These are phyloP conservation scores for Pseudococcus viburni DNA, from an alignment of 2,888 invertebrate species.

Conservation along the genomic window DNA sequence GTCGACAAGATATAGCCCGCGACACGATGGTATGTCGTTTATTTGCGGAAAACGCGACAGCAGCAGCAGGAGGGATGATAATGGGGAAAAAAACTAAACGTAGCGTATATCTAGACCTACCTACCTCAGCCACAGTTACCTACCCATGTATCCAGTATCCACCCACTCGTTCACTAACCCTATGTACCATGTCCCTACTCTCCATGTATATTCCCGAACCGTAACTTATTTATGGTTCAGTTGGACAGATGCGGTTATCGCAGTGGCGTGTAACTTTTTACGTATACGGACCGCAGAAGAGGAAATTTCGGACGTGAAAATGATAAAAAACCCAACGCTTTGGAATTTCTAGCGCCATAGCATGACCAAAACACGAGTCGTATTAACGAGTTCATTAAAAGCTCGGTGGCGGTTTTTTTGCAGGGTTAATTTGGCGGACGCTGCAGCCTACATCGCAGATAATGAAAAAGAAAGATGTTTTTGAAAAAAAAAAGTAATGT, in stretches of 20 bases:
- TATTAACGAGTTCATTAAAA: constrained; percentile 49
- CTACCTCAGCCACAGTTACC: not conserved
- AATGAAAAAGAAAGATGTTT: constrained; percentile 7
- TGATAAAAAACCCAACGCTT: not conserved
- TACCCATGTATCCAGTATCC: not conserved
- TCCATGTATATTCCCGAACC: not conserved
- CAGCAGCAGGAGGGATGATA: constrained; percentile 10
- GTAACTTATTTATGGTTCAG: constrained; percentile 10
- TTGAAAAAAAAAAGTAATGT: not conserved
- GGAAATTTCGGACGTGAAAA: not conserved
- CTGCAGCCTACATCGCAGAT: not conserved
- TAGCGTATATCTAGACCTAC: not conserved
- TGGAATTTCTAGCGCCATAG: not conserved
- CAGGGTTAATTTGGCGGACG: not conserved
- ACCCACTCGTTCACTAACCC: not conserved
- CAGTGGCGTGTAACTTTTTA: not conserved
- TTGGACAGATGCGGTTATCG: constrained; percentile 18
- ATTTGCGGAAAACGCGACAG: constrained; percentile 13
- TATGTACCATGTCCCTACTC: too few species aligned
- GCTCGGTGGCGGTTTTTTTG: not conserved
- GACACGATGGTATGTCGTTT: not conserved
- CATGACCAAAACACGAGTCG: not conserved
- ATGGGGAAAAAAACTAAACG: constrained; percentile 12
- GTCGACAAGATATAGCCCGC: not conserved
- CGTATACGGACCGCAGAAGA: too few species aligned